Base-by-base conservation (phyloP, 2,113 vertebrate species). In the Apeltes quadracus region DNA sequence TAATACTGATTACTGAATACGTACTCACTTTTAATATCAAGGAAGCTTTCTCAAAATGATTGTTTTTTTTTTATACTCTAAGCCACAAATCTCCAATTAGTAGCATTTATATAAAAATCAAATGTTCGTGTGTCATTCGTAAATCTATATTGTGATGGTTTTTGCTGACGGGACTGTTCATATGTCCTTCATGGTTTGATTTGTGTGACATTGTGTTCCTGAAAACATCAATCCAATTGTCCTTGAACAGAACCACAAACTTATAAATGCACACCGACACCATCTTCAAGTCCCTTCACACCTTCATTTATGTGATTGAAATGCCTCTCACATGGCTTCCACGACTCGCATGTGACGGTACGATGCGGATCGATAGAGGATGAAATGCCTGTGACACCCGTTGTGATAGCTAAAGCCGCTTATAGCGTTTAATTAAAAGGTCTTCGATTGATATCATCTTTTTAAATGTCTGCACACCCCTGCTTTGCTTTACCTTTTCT, bases 231-330 rank as follows among this genome's bases (percentile, higher is more conserved):
- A 50, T 9, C 20, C 46, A 48, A 10, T 48, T 3, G 46, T n/a
- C 18, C 11, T 14, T 43, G 16, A 46, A 32, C 57, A 61, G 12
- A 36, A 53, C 18, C 18, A 62, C 32, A 34, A 43, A 43, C 1
- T 32, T 23, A 46, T 23, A 15, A n/a, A 32, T n/a, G 27, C 15
- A 8, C 8, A 4, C 32, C 55, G 25, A 61, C 10, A 6, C 38
- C 27, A 64, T 61, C 53, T 54, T 59, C 66, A 61, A 9, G n/a
- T 5, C 25, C 16, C 39, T 48, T 48, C 46, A 29, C 51, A 27
- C 8, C 43, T 36, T 25, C 4, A 58, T 56, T 48, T 39, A 56
- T 43, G 27, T 74, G 59, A 71, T n/a, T 53, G 38, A n/a, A 58
- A 0, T 51, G 57, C 51, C 41, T 38, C 61, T 58, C n/a, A 36